Evolutionary conservation across 2,797 vertebrate species (phyloP), one percentile per base, ranked within the genome.

Genomic region (Sebastes taczanowskii): DNA sequence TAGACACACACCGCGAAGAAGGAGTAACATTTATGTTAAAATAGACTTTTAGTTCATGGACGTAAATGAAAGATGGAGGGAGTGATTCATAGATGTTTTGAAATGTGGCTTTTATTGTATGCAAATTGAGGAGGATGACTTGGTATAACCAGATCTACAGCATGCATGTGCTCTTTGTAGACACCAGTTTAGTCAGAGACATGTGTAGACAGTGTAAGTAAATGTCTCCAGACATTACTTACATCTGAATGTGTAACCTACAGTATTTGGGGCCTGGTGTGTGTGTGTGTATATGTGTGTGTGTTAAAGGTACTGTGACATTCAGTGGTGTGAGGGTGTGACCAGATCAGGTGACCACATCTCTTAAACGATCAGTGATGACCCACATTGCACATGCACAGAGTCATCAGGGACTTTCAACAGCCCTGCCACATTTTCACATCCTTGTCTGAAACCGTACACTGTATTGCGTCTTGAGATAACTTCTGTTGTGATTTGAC

Each of bases 321-420:
- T 80, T 80, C 38, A 76, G 23, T 1, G 11, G 71, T 76, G 77
- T 58, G 56, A 86, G 71, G 55, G 84, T 84, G 83, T 86, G 71
- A 86, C 55, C 78, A 74, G 84, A 88, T 90, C 74, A 86, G 64
- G 65, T 86, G 64, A 86, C 81, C 66, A 71, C 30, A 74, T 81
- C 62, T 81, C 65, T 80, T 62, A 82, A 80, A 83, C 74, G 59
- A 71, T 75, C 79, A 58, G 35, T 30, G 56, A 79, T 89, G 83
- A 89, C 81, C 77, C 89, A 86, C 78, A 0, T 72, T 80, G 68
- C 76, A 86, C 78, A 85, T 77, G 74, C 81, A 82, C 82, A 71
- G 53, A 86, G 72, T 61, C 77, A 30, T 79, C 80, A 59, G 69
- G 78, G 80, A 83, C 78, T 90, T 87, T 85, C 80, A 84, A 75